Conservation (phyloP, 2,797 vertebrate species). For the Cryptoblepharus egeriae region DNA sequence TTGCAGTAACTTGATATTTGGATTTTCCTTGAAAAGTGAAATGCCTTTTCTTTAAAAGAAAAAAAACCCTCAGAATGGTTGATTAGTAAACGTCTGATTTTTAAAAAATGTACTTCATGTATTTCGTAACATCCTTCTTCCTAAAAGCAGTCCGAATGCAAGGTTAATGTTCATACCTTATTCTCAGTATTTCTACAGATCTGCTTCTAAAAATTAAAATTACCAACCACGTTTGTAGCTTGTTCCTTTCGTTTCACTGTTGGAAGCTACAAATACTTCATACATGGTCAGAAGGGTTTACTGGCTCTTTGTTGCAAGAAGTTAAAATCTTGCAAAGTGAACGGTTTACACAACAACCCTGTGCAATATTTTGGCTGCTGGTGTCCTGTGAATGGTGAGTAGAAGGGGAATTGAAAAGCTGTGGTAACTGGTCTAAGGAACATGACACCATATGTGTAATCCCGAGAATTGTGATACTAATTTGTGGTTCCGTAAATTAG, state of each 20-base stretch:
- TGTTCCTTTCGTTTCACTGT: slow-evolving; percentile 41
- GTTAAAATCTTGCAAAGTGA: slow-evolving; percentile 46
- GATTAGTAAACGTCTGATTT: slow-evolving; percentile 69
- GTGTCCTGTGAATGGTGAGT: slow-evolving; percentile 69
- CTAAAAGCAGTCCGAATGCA: slow-evolving; percentile 69
- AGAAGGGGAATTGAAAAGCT: slow-evolving; percentile 65
- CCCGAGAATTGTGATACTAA: slow-evolving; percentile 41
- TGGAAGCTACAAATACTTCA: slow-evolving; percentile 52
- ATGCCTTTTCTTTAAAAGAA: slow-evolving; percentile 51
- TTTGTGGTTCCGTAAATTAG: slow-evolving; percentile 32
- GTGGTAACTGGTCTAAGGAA: slow-evolving; percentile 69
- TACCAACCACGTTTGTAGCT: slow-evolving; percentile 64
- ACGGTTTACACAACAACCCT: slow-evolving; percentile 45
- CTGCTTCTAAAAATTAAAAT: slow-evolving; percentile 65
- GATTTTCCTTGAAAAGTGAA: slow-evolving; percentile 62
- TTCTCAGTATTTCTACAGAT: slow-evolving; percentile 75
- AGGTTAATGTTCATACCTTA: slow-evolving; percentile 66
- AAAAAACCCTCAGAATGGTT: not conserved
- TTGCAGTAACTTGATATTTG: slow-evolving; percentile 44
- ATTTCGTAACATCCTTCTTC: slow-evolving; percentile 59
- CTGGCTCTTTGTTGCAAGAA: slow-evolving; percentile 54
- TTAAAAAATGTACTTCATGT: slow-evolving; percentile 57
- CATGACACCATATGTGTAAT: slow-evolving; percentile 64
- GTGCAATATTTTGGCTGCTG: slow-evolving; percentile 64
- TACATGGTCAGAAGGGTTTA: slow-evolving; percentile 43